Base-by-base conservation (phyloP, 2,797 vertebrate genomes). In the Diplodus sargus region DNA sequence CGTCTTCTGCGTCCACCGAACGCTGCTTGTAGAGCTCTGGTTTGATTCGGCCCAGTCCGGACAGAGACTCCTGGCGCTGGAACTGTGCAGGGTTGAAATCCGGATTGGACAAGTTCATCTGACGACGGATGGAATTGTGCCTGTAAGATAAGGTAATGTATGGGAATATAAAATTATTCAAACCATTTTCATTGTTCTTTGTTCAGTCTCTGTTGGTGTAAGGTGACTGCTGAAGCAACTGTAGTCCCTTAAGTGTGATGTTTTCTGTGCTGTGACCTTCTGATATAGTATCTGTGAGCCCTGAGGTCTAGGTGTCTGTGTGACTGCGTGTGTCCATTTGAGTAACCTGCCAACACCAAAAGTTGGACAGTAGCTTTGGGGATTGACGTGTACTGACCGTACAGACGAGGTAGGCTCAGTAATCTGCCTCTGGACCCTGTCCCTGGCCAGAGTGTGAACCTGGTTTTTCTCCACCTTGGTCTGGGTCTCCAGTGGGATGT, bases 1-100 rank as follows among this genome's bases (percentile, higher is more conserved):
- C 95, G 0, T 99, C 97, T 0, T 99, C 98, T 0, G 95, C 95
- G 62, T 99, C 98, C 87, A 99, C 89, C 0, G 97, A 99, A 51
- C 97, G 95, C 88, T 99, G 98, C 80, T 99, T 99, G 92, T 99
- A 99, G 6, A 99, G 94, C 86, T 99, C 98, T 0, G 98, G 98
- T 80, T 99, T 99, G 89, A 99, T 97, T 76, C 96, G 93, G 9
- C 98, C 98, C 90, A 96, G 85, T 70, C 97, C 97, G 0, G 97
- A 97, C 69, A 97, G 89, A 58, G 98, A 97, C 68, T 99, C 97
- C 91, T 99, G 98, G 49, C 97, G 97, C 90, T 98, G 98, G 79
- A 98, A 97, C 93, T 99, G 98, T 76, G 97, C 96, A 59, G 97
- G 96, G 89, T 96, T 98, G 94, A 99, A 99, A 92, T 99, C 98